Percentiles rank a stretch among this genome's conserved stretches.
Evolutionary conservation across 2,797 vertebrate genomes (phyloP).

Genomic region (Benthosema pterotum): DNA sequence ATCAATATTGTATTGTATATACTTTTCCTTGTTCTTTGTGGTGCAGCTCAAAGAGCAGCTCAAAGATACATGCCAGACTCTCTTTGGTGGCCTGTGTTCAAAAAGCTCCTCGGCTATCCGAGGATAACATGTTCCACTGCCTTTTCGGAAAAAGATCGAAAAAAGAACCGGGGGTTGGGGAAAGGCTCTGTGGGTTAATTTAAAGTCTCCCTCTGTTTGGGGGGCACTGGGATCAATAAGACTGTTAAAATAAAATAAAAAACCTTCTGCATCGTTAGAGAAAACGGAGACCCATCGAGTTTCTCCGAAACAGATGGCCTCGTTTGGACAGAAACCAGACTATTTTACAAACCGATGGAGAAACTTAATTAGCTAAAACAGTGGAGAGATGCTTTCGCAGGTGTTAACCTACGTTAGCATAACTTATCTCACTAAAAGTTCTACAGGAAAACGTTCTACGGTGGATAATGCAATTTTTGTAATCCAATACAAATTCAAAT

Average conservation of each 20-base stretch:
- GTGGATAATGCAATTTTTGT: conserved; percentile 7
- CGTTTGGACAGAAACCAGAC: not conserved
- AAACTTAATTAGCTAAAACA: not conserved
- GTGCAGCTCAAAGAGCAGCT: no score
- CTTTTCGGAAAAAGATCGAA: no score
- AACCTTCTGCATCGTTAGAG: not conserved
- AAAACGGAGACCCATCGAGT: not conserved
- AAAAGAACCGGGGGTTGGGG: conserved; percentile 1
- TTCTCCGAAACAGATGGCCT: not conserved
- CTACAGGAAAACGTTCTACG: not conserved
- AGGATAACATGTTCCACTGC: no score
- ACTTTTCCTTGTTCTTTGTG: no score
- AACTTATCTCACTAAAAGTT: not conserved
- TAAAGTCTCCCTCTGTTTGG: not conserved
- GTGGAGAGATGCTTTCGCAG: not conserved
- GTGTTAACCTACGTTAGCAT: not conserved
- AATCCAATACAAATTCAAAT: conserved; percentile 12
- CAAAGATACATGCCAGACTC: no score
- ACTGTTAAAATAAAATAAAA: not conserved
- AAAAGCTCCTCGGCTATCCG: no score
- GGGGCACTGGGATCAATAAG: not conserved
- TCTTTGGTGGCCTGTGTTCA: no score
- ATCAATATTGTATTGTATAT: no score
- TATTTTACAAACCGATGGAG: not conserved
- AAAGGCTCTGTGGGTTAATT: not conserved